Evolutionary conservation across 2,113 vertebrate species (phyloP), one percentile per base, ranked within the genome.

Genomic region (Poecile atricapillus): DNA sequence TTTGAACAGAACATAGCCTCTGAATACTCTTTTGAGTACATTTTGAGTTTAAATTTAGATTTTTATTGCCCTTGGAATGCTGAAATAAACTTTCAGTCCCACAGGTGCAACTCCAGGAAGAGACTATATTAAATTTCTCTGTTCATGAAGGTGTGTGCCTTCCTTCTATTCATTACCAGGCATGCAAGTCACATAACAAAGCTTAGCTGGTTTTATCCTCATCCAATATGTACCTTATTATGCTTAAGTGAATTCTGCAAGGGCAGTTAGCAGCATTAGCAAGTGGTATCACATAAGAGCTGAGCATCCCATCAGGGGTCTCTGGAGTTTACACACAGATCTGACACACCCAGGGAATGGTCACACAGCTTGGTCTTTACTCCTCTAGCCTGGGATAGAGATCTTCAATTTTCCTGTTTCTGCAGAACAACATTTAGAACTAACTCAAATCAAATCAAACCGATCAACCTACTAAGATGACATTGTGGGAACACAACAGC

Each of bases 1-100:
- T 94, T 79, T 84, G 69, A 87, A 71, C 11, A 94, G 76, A 44
- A 52, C 83, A 67, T 8, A 77, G 80, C 88, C 95, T 95, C 84
- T 31, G 90, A 79, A 84, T 82, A 94, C 31, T 63, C 44, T 50
- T 84, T 87, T 86, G 88, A 83, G 84, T 77, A 94, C 9, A 4
- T 80, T 90, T 80, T 84, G 47, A 91, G 82, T 84, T 95, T 94
- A 97, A 96, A 95, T 94, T 95, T 96, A 97, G 96, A 94, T 77
- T 95, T 87, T 95, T 95, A 97, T 97, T 97, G 91, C 91, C 92
- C 83, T 96, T 94, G 94, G 76, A 96, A 97, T 58, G 79, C 88
- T 73, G 89, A 96, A 89, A 91, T 77, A 95, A 93, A 95, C 82
- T 77, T 91, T 92, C 41, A 44, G 87, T 97, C 97, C 94, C 95